Evolutionary conservation across 2,797 vertebrate species (phyloP).

Genomic region (Smutsia gigantea): DNA sequence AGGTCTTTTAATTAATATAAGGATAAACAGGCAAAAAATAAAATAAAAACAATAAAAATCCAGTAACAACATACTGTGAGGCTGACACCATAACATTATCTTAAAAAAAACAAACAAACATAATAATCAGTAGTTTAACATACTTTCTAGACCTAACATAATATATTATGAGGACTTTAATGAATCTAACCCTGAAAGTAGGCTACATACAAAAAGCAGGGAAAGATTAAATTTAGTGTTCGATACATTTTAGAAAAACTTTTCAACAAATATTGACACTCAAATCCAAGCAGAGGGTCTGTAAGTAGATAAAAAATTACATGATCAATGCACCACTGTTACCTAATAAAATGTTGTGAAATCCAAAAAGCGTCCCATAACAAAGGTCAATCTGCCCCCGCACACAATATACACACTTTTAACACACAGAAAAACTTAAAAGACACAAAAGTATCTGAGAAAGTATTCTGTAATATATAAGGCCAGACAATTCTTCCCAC

Average conservation of each 20-base stretch:
- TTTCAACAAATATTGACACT: conserved; percentile 12
- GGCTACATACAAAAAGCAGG: neutral
- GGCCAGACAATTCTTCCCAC: neutral
- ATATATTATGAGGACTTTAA: neutral
- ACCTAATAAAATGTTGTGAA: conserved; percentile 24
- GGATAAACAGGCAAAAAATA: neutral
- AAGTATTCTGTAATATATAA: neutral
- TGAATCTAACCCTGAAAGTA: neutral
- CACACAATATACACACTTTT: neutral
- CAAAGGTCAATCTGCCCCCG: neutral
- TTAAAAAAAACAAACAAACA: neutral
- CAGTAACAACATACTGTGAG: neutral
- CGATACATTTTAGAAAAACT: neutral
- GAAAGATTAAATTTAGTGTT: neutral
- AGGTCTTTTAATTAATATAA: neutral
- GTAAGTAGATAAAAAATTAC: neutral
- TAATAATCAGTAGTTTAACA: neutral
- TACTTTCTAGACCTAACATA: neutral
- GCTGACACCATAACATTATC: neutral
- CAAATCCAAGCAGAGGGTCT: neutral
- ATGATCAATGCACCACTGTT: neutral
- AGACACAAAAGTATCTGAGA: conserved; percentile 8
- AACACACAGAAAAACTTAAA: neutral
- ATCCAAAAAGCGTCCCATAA: neutral
- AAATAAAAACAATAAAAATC: neutral